Evolutionary conservation across 1,140 invertebrate species (phyloP), one percentile per base, ranked within the genome.

Genomic region (Orchestia grillus): DNA sequence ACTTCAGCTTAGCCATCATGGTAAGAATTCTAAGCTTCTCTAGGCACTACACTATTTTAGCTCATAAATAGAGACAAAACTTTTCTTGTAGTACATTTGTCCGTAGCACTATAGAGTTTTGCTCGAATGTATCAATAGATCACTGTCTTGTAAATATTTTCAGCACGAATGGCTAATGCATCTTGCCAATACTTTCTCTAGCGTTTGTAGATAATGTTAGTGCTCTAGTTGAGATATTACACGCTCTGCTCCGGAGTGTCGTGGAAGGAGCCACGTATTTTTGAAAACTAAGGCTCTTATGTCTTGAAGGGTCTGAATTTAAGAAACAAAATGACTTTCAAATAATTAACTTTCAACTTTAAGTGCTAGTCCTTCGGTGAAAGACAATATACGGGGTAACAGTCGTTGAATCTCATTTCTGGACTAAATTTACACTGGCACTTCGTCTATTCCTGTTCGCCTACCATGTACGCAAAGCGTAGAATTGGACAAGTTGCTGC

Each of bases 101-200:
- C 43, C 44, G 92, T 94, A 45, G 92, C 43, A 44, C 44, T 45
- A 44, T 94, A 94, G 92, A 42, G n/a, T 94, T 94, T 47, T 94
- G 44, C 43, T 94, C 92, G 8, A 94, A 47, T 45, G 43, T 47
- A 44, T 94, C 40, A 15, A 94, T 94, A 94, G 92, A 40, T 94
- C 92, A 94, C 92, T 94, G 23, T 92, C 44, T 40, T 94, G 92
- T 94, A 94, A 44, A 94, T 94, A 94, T 45, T 47, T 45, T 94
- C 40, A 44, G 92, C 92, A 94, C 92, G 92, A 94, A 47, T 94
- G 92, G 44, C 44, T 45, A n/a, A 40, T 45, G 36, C 92, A 94
- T 94, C 43, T 44, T 94, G 92, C 92, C 92, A 47, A 41, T 42
- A 94, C 92, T 94, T 94, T 94, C n/a, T 94, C 43, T 94, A 94